These are phyloP conservation scores for Neomicropteryx cornuta DNA, from an alignment of 1,140 invertebrate genomes.

Conservation along the genomic window DNA sequence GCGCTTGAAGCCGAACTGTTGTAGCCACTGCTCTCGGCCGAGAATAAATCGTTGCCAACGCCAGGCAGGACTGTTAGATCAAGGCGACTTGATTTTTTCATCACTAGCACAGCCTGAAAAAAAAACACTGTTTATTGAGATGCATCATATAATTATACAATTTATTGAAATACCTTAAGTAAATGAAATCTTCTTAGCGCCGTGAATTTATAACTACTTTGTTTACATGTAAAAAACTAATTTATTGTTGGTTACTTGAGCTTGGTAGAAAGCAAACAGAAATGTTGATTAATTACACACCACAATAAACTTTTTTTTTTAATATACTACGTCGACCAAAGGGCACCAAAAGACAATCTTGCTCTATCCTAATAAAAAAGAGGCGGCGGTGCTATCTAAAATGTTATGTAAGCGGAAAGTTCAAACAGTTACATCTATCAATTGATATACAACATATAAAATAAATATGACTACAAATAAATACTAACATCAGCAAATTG, in stretches of 20 bases:
- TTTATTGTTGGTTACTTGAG: too few species aligned
- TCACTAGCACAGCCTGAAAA: slow-evolving; percentile 56
- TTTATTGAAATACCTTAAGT: neutral
- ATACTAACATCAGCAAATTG: slow-evolving; percentile 62
- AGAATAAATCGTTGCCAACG: slow-evolving; percentile 62
- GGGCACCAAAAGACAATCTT: too few species aligned
- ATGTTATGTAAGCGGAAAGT: slow-evolving; percentile 3
- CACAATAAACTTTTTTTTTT: too few species aligned
- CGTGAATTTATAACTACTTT: neutral
- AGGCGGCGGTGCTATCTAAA: too few species aligned
- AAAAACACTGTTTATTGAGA: slow-evolving; percentile 7
- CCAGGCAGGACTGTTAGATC: slow-evolving; percentile 62
- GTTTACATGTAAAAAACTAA: neutral
- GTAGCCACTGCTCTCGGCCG: slow-evolving; percentile 68
- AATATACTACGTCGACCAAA: neutral
- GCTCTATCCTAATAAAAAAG: too few species aligned
- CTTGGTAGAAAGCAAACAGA: too few species aligned
- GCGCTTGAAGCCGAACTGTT: slow-evolving; percentile 69
- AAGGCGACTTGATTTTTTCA: slow-evolving; percentile 63
- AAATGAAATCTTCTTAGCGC: neutral
- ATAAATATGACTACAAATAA: slow-evolving; percentile 1
- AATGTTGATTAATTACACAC: too few species aligned
- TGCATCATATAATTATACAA: neutral
- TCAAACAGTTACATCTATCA: slow-evolving; percentile 1
- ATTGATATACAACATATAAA: neutral